phyloP scores from a whole-genome alignment of 2,888 invertebrate species.

The Phymatocera aterrima region DNA sequence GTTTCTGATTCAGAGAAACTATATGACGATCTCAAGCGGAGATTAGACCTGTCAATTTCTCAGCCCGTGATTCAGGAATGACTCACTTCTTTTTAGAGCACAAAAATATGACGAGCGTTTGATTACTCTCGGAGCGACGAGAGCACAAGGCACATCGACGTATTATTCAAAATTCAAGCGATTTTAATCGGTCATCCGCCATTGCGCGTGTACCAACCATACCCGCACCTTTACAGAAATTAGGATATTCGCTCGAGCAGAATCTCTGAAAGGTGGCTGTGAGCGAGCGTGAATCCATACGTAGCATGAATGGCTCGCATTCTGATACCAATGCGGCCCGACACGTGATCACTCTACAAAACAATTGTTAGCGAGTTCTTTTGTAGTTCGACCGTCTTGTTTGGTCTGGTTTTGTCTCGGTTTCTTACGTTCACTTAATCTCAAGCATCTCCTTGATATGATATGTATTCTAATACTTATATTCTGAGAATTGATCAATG shows the following conservation, averaged over 20 bases:
- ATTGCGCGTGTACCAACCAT: neutral
- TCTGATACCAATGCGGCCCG: neutral
- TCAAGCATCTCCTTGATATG: no score
- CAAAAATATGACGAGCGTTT: neutral
- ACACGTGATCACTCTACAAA: neutral
- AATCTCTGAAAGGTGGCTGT: neutral
- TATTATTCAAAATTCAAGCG: neutral
- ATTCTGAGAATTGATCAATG: constrained; percentile 3
- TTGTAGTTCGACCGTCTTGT: neutral
- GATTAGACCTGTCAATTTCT: neutral
- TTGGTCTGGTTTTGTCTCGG: neutral
- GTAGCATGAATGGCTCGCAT: neutral
- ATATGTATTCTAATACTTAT: neutral
- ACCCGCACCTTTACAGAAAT: neutral
- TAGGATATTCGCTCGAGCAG: neutral
- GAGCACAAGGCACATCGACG: neutral
- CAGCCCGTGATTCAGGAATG: neutral
- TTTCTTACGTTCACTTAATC: neutral
- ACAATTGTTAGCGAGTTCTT: neutral
- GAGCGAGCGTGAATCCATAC: neutral
- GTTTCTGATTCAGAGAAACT: neutral
- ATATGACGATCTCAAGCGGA: neutral
- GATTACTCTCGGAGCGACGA: neutral
- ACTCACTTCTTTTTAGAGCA: neutral
- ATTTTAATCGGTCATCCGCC: neutral